Percentiles rank a stretch among this genome's conserved stretches.
Conservation (phyloP, 2,888 invertebrate genomes). For the Pilophorus perplexus region DNA sequence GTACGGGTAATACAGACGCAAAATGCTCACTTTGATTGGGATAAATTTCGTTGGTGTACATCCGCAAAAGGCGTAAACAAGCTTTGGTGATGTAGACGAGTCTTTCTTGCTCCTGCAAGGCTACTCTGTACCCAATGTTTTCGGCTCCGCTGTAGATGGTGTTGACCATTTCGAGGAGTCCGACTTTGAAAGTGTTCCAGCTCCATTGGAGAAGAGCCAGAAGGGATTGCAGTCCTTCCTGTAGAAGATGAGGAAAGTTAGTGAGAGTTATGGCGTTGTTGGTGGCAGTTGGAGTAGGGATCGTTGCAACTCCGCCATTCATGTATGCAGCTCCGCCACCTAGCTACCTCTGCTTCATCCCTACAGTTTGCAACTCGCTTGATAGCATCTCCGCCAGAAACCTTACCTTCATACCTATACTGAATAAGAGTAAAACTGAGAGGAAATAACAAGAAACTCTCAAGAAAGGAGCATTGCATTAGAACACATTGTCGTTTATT, state of each 20-base stretch:
- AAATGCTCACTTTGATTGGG: constrained; percentile 67
- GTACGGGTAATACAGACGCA: constrained; percentile 85
- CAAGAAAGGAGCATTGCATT: too few species aligned
- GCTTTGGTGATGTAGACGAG: constrained; percentile 83
- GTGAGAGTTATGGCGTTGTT: background rate
- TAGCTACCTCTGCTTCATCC: too few species aligned
- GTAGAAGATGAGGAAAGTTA: background rate
- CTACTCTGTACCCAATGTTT: constrained; percentile 50
- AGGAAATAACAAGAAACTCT: too few species aligned
- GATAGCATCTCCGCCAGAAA: too few species aligned
- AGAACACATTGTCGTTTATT: too few species aligned
- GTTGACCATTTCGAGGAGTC: constrained; percentile 60
- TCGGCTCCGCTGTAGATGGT: constrained; percentile 49
- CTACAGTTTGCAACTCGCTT: too few species aligned
- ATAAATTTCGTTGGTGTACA: constrained; percentile 88
- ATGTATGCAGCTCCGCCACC: too few species aligned
- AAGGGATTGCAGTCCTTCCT: constrained; percentile 78
- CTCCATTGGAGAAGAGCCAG: constrained; percentile 86
- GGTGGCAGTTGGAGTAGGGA: too few species aligned
- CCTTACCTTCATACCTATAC: background rate
- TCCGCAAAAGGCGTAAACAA: constrained; percentile 74
- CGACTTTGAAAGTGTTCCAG: constrained; percentile 81
- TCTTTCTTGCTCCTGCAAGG: constrained; percentile 69
- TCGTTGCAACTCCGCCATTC: too few species aligned
- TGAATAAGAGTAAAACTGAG: too few species aligned